These are phyloP conservation scores for Pelobates cultripes DNA, from an alignment of 2,797 vertebrate genomes.

Conservation along the genomic window DNA sequence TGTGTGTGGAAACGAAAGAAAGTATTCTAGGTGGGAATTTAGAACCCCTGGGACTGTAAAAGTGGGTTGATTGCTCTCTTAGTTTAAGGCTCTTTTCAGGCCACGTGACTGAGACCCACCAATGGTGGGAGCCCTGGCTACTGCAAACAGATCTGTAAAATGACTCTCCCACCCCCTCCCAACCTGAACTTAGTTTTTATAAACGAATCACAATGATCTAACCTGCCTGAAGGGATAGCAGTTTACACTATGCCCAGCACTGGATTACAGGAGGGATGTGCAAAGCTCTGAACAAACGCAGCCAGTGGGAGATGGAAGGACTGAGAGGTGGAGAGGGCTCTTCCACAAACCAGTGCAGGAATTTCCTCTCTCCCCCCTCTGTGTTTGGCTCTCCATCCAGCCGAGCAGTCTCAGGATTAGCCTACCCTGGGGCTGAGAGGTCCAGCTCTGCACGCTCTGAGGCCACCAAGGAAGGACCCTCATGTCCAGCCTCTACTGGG, in stretches of 20 bases:
- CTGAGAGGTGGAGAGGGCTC: slow-evolving; percentile 69
- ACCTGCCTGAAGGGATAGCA: slow-evolving; percentile 73
- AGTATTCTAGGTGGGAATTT: slow-evolving; percentile 4
- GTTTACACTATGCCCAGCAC: slow-evolving; percentile 65
- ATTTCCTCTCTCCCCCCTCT: slow-evolving; percentile 62
- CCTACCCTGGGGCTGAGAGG: slow-evolving; percentile 65
- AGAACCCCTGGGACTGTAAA: slow-evolving; percentile 20
- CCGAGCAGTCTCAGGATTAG: slow-evolving; percentile 66
- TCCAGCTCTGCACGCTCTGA: slow-evolving; percentile 65
- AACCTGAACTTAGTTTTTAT: slow-evolving; percentile 78
- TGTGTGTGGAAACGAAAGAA: not conserved
- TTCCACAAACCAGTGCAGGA: slow-evolving; percentile 56
- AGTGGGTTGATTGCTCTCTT: slow-evolving; percentile 44
- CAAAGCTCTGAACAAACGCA: slow-evolving; percentile 74
- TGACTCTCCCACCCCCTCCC: slow-evolving; percentile 68
- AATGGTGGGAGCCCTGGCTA: slow-evolving; percentile 63
- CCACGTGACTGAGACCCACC: slow-evolving; percentile 70
- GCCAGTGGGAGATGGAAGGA: slow-evolving; percentile 76
- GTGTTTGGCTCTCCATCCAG: slow-evolving; percentile 64
- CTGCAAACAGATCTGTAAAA: slow-evolving; percentile 66
- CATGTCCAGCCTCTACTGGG: slow-evolving; percentile 62
- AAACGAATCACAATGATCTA: slow-evolving; percentile 77
- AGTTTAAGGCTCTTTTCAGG: slow-evolving; percentile 53
- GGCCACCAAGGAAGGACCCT: slow-evolving; percentile 69
- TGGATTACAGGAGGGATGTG: slow-evolving; percentile 65